Evolutionary conservation across 2,888 invertebrate species (phyloP), one percentile per base, ranked within the genome.

Genomic region (Spisula solida): DNA sequence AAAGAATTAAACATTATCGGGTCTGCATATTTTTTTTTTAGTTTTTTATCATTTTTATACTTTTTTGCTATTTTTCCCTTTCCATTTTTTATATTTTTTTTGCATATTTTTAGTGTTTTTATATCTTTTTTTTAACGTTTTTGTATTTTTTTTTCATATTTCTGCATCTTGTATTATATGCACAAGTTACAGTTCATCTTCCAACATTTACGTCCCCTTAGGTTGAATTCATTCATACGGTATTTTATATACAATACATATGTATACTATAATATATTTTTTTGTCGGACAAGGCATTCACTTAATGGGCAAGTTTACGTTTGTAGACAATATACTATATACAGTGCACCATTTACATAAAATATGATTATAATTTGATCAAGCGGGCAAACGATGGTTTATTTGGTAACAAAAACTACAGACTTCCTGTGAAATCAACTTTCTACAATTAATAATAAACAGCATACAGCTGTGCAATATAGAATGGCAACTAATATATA

Each of bases 131-230:
- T 78, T 78, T 34, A 4, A 20, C 25, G 20, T 78, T 78, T 78
- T 84, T 55, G 6, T n/a, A 18, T 70, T 70, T 56, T 85, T n/a
- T 29, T 34, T 41, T 85, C 78, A 29, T 31, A 18, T 31, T 56
- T 25, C 79, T 55, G 85, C 79, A 78, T 79, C 85, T 85, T 85
- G 85, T 56, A 78, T 41, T 85, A 85, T 85, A 85, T 85, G 85
- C 85, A 85, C 78, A 85, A 85, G 85, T 85, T 85, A 85, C 85
- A 85, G 51, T 55, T 55, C 85, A 85, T 85, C 41, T 84, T 78
- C 78, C 79, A 85, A 85, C 85, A 85, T 85, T 85, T 85, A 85
- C 56, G 34, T 85, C 85, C 75, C 41, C 79, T 56, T 80, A 78
- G 79, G 41, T 85, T 70, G 51, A 55, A 41, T 34, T 41, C 85